Conservation (phyloP, 2,797 vertebrate species). For the Trematocara caparti region DNA sequence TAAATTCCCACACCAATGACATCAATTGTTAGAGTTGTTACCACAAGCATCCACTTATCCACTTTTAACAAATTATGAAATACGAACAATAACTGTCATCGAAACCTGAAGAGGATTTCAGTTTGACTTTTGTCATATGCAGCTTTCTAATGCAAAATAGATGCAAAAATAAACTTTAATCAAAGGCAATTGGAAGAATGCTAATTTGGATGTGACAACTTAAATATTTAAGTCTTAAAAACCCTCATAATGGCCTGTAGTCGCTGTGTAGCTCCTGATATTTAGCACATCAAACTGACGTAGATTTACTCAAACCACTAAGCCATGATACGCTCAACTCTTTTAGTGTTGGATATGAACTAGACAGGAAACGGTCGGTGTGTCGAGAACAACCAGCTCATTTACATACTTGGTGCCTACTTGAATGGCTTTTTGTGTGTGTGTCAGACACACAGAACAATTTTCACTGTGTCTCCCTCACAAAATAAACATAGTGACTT, state of each 20-base stretch:
- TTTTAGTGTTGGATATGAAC: neutral
- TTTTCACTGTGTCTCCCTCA: neutral
- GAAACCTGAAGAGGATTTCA: neutral
- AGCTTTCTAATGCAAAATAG: neutral
- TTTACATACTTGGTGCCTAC: constrained; percentile 19
- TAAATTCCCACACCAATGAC: neutral
- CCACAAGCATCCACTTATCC: neutral
- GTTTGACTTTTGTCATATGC: neutral
- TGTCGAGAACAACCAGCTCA: neutral
- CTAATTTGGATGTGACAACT: neutral
- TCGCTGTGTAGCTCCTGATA: neutral
- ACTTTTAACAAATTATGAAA: neutral
- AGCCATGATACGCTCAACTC: neutral
- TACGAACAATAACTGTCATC: neutral
- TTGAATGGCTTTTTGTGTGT: neutral
- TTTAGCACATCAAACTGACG: neutral
- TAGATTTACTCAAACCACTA: neutral
- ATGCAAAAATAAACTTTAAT: neutral
- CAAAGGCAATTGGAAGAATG: too few species aligned
- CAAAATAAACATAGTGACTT: neutral
- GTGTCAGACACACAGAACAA: neutral
- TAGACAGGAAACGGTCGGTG: neutral
- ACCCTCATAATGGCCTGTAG: neutral
- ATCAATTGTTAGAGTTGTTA: neutral
- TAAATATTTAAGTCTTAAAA: neutral